phyloP scores from a whole-genome alignment of 2,797 vertebrate genomes.

The Paedocypris micromegethes region DNA sequence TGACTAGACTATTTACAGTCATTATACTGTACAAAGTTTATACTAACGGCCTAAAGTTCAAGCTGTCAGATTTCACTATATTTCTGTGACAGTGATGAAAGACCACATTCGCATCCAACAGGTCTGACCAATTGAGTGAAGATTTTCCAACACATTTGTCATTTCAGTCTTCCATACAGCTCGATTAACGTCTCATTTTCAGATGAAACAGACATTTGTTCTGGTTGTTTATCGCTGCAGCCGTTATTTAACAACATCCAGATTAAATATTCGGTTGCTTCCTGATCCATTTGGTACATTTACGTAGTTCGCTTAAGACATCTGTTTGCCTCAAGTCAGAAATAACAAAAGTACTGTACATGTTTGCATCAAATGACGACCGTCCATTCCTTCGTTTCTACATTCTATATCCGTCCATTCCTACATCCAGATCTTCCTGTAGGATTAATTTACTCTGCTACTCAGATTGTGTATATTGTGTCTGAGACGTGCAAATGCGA shows the following conservation, averaged over 20 bases:
- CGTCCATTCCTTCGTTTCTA: constrained; percentile 4
- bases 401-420: too few species aligned
- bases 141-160: constrained; percentile 11
- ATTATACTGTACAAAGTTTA: not conserved
- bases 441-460: not conserved
- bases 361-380: not conserved
- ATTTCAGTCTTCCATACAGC: constrained; percentile 11
- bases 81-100: constrained; percentile 6
- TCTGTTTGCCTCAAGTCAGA: not conserved
- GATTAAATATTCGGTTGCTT: constrained; percentile 3
- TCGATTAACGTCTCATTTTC: constrained; percentile 8
- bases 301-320: not conserved
- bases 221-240: not conserved
- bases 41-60: not conserved
- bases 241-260: constrained; percentile 15
- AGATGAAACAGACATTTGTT: not conserved
- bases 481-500: constrained; percentile 6
- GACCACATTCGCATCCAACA: not conserved
- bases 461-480: too few species aligned
- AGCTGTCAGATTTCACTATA: not conserved
- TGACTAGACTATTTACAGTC: not conserved
- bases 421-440: not conserved
- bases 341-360: constrained; percentile 1
- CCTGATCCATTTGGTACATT: constrained; percentile 2
- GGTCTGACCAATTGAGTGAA: constrained; percentile 10